Conservation (phyloP, 2,888 invertebrate species). For the Eupithecia pulchellata region DNA sequence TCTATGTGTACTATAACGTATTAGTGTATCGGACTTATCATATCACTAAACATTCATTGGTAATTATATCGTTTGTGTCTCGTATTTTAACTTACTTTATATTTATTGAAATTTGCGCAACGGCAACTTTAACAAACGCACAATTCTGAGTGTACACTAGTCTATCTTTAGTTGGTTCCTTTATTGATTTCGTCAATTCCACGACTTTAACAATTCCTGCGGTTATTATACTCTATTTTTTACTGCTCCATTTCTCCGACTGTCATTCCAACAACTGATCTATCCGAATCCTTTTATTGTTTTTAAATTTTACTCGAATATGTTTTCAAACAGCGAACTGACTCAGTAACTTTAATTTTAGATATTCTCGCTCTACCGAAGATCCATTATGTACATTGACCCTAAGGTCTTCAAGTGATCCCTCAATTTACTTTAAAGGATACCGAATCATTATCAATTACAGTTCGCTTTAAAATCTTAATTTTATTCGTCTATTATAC, state of each 20-base stretch:
- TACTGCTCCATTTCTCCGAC: constrained; percentile 41
- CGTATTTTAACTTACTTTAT: constrained; percentile 20
- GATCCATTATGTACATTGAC: constrained; percentile 74
- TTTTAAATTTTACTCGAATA: constrained; percentile 36
- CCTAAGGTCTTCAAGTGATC: constrained; percentile 70
- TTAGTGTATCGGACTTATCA: constrained; percentile 29
- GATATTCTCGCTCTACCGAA: constrained; percentile 57
- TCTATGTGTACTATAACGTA: constrained; percentile 22
- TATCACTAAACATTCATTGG: constrained; percentile 34
- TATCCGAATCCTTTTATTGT: not conserved
- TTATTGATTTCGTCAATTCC: constrained; percentile 75
- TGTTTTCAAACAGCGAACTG: constrained; percentile 49
- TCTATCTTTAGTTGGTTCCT: constrained; percentile 73
- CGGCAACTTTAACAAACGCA: constrained; percentile 50
- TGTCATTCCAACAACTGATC: constrained; percentile 27
- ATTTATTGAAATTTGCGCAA: constrained; percentile 33
- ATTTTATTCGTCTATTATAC: constrained; percentile 33
- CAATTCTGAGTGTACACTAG: constrained; percentile 38
- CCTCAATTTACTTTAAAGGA: constrained; percentile 74
- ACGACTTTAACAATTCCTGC: constrained; percentile 74
- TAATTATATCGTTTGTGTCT: constrained; percentile 24
- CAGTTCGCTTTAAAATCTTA: constrained; percentile 34
- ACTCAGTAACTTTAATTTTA: constrained; percentile 49
- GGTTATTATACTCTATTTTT: constrained; percentile 45
- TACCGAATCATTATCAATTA: constrained; percentile 56